Base-by-base conservation (phyloP, 1,140 invertebrate genomes). In the Scaptodrosophila lebanonensis region DNA sequence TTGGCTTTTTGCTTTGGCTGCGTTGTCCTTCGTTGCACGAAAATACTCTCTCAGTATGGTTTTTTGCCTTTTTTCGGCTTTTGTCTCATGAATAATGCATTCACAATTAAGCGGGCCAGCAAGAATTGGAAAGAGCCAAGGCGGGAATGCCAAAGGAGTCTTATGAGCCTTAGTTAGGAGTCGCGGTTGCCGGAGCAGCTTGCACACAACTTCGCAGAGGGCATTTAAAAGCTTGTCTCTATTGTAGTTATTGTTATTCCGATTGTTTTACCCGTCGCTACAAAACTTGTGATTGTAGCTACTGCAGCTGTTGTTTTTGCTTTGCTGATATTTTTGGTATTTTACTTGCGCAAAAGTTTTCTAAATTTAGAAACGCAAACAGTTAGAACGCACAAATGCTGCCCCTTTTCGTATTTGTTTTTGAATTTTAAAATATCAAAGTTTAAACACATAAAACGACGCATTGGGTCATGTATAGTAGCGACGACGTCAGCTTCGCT, bases 41-140 rank as follows among this genome's bases (percentile, higher is more conserved):
- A 43, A 50, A 47, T 36, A 56, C 42, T 39, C 25, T 48, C 44
- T 73, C 36, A 27, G n/a, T n/a, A n/a, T n/a, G n/a, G n/a, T n/a
- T 9, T 42, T 53, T 17, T 29, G 30, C 38, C 47, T 30, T 43
- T 48, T 66, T 43, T 44, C 17, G 18, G 38, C 40, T 66, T 43
- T 44, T 59, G 47, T 20, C 66, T 77, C 68, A 77, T 77, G 73
- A 77, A 77, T 77, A 77, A 77, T 77, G 73, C 68, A 77, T 79
- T 82, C 73, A 73, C 73, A 77, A 77, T 77, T 77, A 79, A 79
- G 68, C 22, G 8, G 8, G 22, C 60, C 51, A 65, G 64, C 68
- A 45, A 54, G 65, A 66, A 47, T 50, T 53, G 54, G 33, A 51
- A 25, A 35, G 16, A 63, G 18, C 18, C 35, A 25, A 36, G n/a